Evolutionary conservation across 2,797 vertebrate genomes (phyloP).

Genomic region (Pipistrellus pipistrellus): DNA sequence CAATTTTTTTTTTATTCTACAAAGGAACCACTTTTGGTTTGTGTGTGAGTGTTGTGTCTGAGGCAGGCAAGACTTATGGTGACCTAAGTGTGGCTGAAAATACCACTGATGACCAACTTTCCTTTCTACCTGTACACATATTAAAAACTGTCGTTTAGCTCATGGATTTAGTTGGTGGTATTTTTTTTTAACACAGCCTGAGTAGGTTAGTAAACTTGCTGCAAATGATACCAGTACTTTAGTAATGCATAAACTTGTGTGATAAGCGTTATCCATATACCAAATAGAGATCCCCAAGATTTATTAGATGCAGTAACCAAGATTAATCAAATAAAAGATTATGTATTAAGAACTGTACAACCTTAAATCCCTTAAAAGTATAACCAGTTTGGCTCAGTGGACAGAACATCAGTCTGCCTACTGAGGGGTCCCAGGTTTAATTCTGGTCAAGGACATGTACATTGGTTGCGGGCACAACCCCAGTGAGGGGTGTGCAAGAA

Average conservation of each 20-base stretch:
- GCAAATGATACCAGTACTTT: neutral
- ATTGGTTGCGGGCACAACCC: too few relatives aligned
- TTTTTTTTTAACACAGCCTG: neutral
- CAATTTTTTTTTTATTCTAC: neutral
- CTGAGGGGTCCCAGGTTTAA: too few relatives aligned
- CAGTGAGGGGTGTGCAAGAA: too few relatives aligned
- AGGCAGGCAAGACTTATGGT: neutral
- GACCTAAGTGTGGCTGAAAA: neutral
- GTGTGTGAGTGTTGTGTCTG: neutral
- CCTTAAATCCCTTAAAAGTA: neutral
- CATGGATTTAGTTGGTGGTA: neutral
- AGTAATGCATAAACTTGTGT: slow-evolving; percentile 9
- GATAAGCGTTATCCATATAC: neutral
- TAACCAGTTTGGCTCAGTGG: too few relatives aligned
- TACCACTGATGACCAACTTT: neutral
- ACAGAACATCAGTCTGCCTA: too few relatives aligned
- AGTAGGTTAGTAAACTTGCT: neutral
- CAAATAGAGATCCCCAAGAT: neutral
- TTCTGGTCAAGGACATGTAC: too few relatives aligned
- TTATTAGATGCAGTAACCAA: neutral
- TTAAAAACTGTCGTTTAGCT: neutral
- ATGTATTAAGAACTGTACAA: neutral
- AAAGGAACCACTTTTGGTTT: neutral
- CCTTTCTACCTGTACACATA: neutral
- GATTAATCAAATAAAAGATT: slow-evolving; percentile 11